Evolutionary conservation across 1,140 invertebrate genomes (phyloP), one percentile per base, ranked within the genome.

Genomic region (Drosophila nannoptera): DNA sequence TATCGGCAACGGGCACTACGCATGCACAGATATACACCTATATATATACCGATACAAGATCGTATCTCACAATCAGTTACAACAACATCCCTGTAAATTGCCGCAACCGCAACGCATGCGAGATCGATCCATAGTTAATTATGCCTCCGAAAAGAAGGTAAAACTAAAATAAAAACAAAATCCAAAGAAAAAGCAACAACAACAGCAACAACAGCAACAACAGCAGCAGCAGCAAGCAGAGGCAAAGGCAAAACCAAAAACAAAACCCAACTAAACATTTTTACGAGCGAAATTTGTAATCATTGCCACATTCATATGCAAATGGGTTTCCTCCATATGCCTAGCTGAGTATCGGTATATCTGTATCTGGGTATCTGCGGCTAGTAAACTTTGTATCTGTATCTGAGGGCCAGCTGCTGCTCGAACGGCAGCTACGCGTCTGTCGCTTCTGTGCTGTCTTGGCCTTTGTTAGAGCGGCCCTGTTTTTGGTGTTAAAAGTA

Each of bases 241-340:
- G 22, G 22, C 22, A 3, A 3, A 22, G 22, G 22, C 22, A 22
- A 22, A 22, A 22, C 22, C 22, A 22, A 22, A 22, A 22, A 12
- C 11, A 81, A 75, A 67, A 72, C 22, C 63, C 73, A 84, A 71
- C 74, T 75, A 74, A 86, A 86, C 81, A 86, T 86, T 86, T 86
- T 86, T 86, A 86, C 81, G 81, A 86, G 81, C 81, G 81, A 86
- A 86, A 86, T 86, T 86, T 86, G 81, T 86, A 86, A 86, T 86
- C 81, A 86, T 86, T 86, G 84, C 81, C 81, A 86, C 81, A 86
- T 86, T 86, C 81, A 86, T 86, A 86, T 86, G 81, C 81, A 86
- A 86, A 86, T 86, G 74, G 36, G 56, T 62, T 69, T 63, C 59
- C 63, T 67, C 42, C 62, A 65, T 70, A 53, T 64, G 67, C 38